A percentile compares a stretch with the other conserved stretches of the same genome.
Conservation (phyloP, 2,797 vertebrate species). For the Capromys pilorides region DNA sequence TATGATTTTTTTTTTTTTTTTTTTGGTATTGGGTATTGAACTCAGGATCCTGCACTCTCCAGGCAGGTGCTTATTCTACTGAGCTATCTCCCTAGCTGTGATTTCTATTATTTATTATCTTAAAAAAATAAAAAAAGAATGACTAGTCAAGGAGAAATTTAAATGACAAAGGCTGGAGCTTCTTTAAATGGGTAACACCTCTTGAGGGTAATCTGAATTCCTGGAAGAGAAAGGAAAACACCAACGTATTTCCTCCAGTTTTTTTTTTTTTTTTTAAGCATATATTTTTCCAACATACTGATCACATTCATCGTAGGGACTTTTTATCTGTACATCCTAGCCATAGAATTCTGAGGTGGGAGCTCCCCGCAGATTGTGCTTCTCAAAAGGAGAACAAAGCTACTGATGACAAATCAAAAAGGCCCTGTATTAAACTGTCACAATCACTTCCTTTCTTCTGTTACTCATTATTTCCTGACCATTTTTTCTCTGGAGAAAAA, state of each 20-base stretch:
- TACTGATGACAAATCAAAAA: neutral
- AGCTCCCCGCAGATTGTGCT: neutral
- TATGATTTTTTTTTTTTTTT: no score
- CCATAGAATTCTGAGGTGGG: neutral
- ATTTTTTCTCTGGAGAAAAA: neutral
- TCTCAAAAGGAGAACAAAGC: neutral
- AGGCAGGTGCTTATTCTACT: no score
- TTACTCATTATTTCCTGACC: conserved; percentile 64
- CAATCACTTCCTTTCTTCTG: conserved; percentile 55
- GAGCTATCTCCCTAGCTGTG: no score
- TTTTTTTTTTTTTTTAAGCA: neutral
- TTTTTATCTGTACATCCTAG: neutral
- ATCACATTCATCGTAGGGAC: neutral
- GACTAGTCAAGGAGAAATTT: neutral
- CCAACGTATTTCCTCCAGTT: neutral
- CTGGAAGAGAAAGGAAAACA: neutral
- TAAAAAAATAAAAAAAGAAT: no score
- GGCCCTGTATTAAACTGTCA: neutral
- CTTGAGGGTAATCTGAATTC: neutral
- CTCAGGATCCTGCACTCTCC: no score
- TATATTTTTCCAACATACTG: neutral
- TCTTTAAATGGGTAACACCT: neutral
- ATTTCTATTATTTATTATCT: no score
- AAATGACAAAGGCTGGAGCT: neutral
- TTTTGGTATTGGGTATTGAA: no score